Evolutionary conservation across 2,113 vertebrate species (phyloP).

Genomic region (Hypocryptadius cinnamomeus): DNA sequence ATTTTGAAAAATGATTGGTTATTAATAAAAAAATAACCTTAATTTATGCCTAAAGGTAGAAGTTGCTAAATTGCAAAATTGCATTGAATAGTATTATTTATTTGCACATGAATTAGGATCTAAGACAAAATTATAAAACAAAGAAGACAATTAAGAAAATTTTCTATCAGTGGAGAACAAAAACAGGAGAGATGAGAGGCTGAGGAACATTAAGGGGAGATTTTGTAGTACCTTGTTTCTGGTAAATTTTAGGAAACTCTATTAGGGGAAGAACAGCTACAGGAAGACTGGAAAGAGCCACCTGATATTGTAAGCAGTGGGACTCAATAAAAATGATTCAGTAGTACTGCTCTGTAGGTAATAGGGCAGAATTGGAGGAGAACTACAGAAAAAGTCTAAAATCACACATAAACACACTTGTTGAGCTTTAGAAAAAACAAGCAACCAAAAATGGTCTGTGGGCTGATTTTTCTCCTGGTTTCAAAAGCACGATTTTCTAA

Average conservation of each 20-base stretch:
- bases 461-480: not conserved
- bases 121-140: not conserved
- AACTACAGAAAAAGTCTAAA: not conserved
- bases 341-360: not conserved
- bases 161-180: not conserved
- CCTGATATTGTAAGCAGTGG: not conserved
- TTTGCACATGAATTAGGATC: not conserved
- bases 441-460: not conserved
- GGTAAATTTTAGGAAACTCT: not conserved
- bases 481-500: not conserved
- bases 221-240: not conserved
- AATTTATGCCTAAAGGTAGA: not conserved
- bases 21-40: not conserved
- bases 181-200: not conserved
- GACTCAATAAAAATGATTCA: not conserved
- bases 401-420: not conserved
- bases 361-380: not conserved
- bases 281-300: not conserved
- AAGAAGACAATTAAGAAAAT: not conserved
- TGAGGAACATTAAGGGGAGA: not conserved
- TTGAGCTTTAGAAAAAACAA: not conserved
- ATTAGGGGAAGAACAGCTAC: not conserved
- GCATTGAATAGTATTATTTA: not conserved
- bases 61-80: not conserved
- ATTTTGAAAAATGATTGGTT: slow-evolving; percentile 1